Conservation (phyloP, 2,888 invertebrate species). For the Margaritifera margaritifera region DNA sequence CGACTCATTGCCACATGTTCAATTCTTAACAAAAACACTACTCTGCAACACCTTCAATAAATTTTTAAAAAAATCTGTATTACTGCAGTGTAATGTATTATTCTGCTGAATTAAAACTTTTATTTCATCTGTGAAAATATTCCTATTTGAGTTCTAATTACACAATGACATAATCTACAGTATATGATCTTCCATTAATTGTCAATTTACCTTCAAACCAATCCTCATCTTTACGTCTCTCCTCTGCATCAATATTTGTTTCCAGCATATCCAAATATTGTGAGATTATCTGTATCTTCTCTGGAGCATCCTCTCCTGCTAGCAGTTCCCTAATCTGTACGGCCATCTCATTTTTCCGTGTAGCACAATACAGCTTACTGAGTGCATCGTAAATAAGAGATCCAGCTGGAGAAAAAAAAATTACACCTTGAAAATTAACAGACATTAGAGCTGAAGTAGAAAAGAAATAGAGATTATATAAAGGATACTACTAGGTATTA, state of each 20-base stretch:
- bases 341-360: conserved; percentile 55
- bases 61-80: too few species aligned
- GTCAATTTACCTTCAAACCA: conserved; percentile 61
- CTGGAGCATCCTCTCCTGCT: conserved; percentile 53
- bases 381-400: conserved; percentile 58
- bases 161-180: background rate
- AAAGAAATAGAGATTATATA: background rate
- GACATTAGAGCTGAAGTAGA: background rate
- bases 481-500: too few species aligned
- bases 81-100: too few species aligned
- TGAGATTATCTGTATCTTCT: conserved; percentile 61
- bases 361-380: conserved; percentile 47
- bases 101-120: too few species aligned
- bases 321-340: conserved; percentile 58
- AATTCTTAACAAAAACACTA: too few species aligned
- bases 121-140: too few species aligned
- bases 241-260: conserved; percentile 53
- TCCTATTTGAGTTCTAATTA: too few species aligned
- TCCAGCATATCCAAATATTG: conserved; percentile 60
- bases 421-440: background rate
- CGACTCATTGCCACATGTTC: too few species aligned
- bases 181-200: too few species aligned
- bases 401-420: conserved; percentile 49
- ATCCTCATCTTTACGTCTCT: conserved; percentile 58
- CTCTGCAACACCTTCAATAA: too few species aligned